Conservation (phyloP, 2,113 vertebrate genomes). For the Lamprologus sp. region DNA sequence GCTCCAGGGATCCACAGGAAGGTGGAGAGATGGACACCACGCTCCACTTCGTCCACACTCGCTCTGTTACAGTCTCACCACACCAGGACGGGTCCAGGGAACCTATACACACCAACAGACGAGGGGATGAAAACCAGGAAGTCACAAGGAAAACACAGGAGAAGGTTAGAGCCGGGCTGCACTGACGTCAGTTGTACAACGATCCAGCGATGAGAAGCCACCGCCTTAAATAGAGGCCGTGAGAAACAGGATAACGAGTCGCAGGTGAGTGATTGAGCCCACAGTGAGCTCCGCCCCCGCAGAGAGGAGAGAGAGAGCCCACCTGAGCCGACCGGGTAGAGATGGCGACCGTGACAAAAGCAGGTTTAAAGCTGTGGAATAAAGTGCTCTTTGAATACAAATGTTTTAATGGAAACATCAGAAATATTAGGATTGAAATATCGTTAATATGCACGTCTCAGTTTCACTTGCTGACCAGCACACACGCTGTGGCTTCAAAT, state of each 20-base stretch:
- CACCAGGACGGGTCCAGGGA: too few species aligned
- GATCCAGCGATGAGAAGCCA: background rate
- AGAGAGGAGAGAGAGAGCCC: background rate
- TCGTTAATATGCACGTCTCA: accelerated
- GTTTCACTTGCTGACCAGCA: background rate
- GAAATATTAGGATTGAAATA: background rate
- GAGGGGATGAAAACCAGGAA: background rate
- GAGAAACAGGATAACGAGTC: background rate
- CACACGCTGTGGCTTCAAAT: too few species aligned
- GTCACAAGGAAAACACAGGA: background rate
- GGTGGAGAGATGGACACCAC: too few species aligned
- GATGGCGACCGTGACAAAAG: background rate
- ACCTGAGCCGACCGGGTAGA: background rate
- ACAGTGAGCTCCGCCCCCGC: background rate
- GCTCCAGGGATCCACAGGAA: too few species aligned
- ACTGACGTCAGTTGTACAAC: background rate
- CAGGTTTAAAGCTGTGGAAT: background rate
- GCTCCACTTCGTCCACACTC: too few species aligned
- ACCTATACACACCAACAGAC: background rate
- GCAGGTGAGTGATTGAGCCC: background rate
- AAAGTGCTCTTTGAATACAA: background rate
- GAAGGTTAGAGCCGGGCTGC: accelerated
- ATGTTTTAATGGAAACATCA: accelerated
- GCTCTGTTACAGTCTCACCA: too few species aligned
- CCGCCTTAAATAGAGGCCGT: accelerated